Conservation (phyloP, 2,113 vertebrate species). For the Pangasianodon hypophthalmus region DNA sequence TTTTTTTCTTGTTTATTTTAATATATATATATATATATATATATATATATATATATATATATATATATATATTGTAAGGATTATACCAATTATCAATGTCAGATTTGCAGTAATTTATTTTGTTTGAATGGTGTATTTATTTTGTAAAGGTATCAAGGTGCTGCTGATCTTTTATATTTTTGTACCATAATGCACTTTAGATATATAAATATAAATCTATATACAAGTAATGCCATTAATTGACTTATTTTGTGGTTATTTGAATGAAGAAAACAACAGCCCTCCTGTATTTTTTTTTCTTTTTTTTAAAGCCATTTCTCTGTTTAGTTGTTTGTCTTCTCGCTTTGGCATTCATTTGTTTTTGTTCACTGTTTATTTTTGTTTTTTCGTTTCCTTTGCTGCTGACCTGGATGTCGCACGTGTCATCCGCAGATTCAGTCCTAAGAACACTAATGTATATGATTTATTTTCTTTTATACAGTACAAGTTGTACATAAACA, state of each 20-base stretch:
- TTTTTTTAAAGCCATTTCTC: constrained; percentile 2
- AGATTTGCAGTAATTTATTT: constrained; percentile 87
- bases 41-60: no score
- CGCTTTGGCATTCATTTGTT: constrained; percentile 35
- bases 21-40: constrained; percentile 32
- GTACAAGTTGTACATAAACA: constrained; percentile 68
- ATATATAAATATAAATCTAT: constrained; percentile 91
- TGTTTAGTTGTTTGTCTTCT: constrained; percentile 40
- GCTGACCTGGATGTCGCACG: constrained; percentile 49
- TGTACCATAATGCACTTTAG: constrained; percentile 99
- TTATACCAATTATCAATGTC: constrained; percentile 66
- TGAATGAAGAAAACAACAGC: constrained; percentile 67
- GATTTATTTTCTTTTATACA: constrained; percentile 38
- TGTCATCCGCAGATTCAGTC: constrained; percentile 31
- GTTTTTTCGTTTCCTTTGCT: constrained; percentile 51
- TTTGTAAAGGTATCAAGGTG: constrained; percentile 95
- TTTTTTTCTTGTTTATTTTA: constrained; percentile 21
- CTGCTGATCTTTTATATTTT: constrained; percentile 93
- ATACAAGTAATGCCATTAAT: constrained; percentile 69
- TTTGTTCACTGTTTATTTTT: constrained; percentile 9
- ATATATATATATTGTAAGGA: constrained; percentile 49
- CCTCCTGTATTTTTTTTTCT: constrained; percentile 6
- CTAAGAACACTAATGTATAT: constrained; percentile 33
- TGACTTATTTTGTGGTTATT: constrained; percentile 67
- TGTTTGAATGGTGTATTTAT: constrained; percentile 95